These are phyloP conservation scores for Musca vetustissima DNA, from an alignment of 1,140 invertebrate species.

Conservation along the genomic window DNA sequence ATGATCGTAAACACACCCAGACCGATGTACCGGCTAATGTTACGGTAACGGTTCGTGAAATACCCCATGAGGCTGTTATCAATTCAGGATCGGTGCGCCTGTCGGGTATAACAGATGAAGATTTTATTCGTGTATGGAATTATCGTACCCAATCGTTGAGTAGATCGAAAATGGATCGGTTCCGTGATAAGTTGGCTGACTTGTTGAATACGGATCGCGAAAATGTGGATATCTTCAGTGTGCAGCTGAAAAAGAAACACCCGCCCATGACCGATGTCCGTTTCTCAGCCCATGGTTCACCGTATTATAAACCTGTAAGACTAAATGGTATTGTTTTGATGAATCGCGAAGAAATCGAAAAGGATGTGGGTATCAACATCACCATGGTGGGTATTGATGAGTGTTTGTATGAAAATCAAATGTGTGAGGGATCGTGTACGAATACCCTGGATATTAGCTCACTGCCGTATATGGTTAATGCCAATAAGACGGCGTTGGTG, in stretches of 20 bases:
- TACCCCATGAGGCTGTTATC: slow-evolving; percentile 91
- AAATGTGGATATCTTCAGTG: slow-evolving; percentile 95
- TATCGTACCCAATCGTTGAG: slow-evolving; percentile 82
- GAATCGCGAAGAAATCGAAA: slow-evolving; percentile 92
- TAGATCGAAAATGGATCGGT: slow-evolving; percentile 84
- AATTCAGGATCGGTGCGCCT: slow-evolving; percentile 94
- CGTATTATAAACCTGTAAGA: slow-evolving; percentile 92
- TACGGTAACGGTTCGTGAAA: slow-evolving; percentile 88
- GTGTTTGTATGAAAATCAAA: slow-evolving; percentile 92
- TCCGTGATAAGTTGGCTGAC: slow-evolving; percentile 83
- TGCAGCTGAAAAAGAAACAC: slow-evolving; percentile 81
- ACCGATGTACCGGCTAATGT: slow-evolving; percentile 91
- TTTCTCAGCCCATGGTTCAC: slow-evolving; percentile 93
- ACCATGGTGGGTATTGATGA: slow-evolving; percentile 98
- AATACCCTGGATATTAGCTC: slow-evolving; percentile 87
- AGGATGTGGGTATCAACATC: slow-evolving; percentile 90
- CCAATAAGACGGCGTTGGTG: slow-evolving; percentile 93
- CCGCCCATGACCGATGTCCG: slow-evolving; percentile 90
- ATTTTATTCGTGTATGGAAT: slow-evolving; percentile 93
- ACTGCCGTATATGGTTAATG: slow-evolving; percentile 92
- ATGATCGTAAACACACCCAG: slow-evolving; percentile 91
- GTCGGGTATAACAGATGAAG: slow-evolving; percentile 92
- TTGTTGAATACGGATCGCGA: slow-evolving; percentile 80
- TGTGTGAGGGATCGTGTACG: slow-evolving; percentile 94
- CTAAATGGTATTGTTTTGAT: slow-evolving; percentile 93